A percentile compares a stretch with the other conserved stretches of the same genome.
These are phyloP conservation scores for Nyctereutes procyonoides DNA, from an alignment of 2,113 vertebrate species.

Conservation along the genomic window DNA sequence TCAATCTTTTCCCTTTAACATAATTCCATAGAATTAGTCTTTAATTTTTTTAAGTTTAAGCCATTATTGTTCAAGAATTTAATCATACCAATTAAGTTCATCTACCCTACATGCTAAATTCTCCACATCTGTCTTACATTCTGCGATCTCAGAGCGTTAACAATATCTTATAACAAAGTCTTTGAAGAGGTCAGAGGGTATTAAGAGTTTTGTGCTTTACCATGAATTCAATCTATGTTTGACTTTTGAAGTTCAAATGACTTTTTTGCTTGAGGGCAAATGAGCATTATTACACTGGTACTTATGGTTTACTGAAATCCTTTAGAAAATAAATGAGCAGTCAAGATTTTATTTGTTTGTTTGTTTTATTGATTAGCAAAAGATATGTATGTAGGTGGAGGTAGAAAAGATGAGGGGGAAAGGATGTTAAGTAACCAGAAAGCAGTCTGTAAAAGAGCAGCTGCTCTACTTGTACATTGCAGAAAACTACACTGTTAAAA, in stretches of 20 bases:
- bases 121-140: neutral
- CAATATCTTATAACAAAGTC: neutral
- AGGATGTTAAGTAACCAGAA: neutral
- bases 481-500: neutral
- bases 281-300: neutral
- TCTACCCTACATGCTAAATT: neutral
- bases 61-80: neutral
- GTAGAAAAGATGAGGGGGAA: neutral
- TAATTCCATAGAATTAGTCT: neutral
- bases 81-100: neutral
- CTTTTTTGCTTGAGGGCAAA: neutral
- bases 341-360: neutral
- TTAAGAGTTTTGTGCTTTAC: neutral
- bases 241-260: conserved; percentile 19
- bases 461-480: neutral
- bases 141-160: neutral
- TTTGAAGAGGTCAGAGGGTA: neutral
- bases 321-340: conserved; percentile 21
- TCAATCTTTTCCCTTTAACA: neutral
- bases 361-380: neutral
- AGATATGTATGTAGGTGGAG: neutral
- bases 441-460: neutral
- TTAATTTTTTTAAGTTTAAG: neutral
- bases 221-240: neutral
- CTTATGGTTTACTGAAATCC: neutral